These are phyloP conservation scores for Lindbergichthys nudifrons DNA, from an alignment of 2,797 vertebrate genomes.

Conservation along the genomic window DNA sequence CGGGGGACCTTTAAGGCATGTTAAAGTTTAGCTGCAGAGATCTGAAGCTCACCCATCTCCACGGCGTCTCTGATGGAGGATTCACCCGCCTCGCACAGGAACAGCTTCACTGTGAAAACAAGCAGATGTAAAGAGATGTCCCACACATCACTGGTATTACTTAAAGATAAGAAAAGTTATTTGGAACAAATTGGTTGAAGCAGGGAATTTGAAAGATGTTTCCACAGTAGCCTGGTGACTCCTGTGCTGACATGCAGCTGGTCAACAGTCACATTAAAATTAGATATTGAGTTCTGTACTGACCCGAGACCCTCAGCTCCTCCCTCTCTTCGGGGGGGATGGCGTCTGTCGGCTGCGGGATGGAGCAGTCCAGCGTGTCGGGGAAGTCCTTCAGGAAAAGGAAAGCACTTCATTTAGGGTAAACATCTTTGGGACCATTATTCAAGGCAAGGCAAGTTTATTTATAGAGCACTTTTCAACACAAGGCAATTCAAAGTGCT, in stretches of 20 bases:
- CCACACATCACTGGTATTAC: not conserved
- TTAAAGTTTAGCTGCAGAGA: not conserved
- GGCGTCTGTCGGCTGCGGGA: constrained; percentile 89
- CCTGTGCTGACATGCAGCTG: not conserved
- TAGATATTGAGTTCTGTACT: constrained; percentile 31
- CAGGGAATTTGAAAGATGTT: not conserved
- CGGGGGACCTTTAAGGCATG: not conserved
- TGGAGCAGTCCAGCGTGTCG: constrained; percentile 89
- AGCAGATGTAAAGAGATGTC: constrained; percentile 14
- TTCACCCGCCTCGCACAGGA: constrained; percentile 88
- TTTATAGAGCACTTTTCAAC: no score
- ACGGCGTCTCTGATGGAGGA: constrained; percentile 92
- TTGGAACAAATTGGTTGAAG: not conserved
- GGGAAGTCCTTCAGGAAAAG: constrained; percentile 68
- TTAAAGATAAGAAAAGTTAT: not conserved
- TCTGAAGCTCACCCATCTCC: constrained; percentile 89
- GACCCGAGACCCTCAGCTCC: constrained; percentile 97
- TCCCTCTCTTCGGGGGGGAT: constrained; percentile 97
- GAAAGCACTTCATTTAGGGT: not conserved
- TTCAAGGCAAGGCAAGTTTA: no score
- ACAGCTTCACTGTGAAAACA: constrained; percentile 91
- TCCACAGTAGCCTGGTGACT: not conserved
- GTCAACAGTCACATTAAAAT: not conserved
- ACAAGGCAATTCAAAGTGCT: no score
- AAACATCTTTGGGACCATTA: no score